Conservation (phyloP, 2,113 vertebrate genomes). For the Alouatta palliata region DNA sequence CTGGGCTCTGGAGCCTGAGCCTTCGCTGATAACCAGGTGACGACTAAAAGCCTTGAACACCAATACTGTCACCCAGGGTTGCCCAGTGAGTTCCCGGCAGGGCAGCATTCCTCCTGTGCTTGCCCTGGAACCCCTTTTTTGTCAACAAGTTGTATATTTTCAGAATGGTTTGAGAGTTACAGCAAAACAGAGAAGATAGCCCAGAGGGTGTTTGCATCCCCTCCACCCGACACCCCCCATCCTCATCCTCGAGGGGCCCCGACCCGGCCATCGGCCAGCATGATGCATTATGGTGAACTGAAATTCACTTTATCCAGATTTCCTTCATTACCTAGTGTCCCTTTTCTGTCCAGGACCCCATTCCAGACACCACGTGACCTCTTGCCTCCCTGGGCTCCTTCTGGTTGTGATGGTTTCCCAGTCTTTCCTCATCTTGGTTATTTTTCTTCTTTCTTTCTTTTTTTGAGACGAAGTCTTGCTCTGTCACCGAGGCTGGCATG, state of each 20-base stretch:
- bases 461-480: too few species aligned
- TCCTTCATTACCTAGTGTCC: neutral
- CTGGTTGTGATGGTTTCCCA: neutral
- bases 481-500: too few species aligned
- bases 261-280: fast-evolving
- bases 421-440: neutral
- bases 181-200: neutral
- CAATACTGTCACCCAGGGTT: fast-evolving
- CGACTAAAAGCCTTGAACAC: neutral
- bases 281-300: fast-evolving
- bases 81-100: fast-evolving
- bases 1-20: neutral
- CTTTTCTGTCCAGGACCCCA: neutral
- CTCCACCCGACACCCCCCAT: fast-evolving
- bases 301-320: neutral
- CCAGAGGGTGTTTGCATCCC: neutral
- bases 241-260: fast-evolving
- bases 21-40: fast-evolving
- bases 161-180: neutral
- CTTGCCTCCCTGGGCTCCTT: neutral
- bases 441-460: too few species aligned
- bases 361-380: neutral
- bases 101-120: neutral
- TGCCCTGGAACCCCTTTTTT: neutral
- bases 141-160: neutral